Base-by-base conservation (phyloP, 2,113 vertebrate species). In the Chaetorhynchus papuensis region DNA sequence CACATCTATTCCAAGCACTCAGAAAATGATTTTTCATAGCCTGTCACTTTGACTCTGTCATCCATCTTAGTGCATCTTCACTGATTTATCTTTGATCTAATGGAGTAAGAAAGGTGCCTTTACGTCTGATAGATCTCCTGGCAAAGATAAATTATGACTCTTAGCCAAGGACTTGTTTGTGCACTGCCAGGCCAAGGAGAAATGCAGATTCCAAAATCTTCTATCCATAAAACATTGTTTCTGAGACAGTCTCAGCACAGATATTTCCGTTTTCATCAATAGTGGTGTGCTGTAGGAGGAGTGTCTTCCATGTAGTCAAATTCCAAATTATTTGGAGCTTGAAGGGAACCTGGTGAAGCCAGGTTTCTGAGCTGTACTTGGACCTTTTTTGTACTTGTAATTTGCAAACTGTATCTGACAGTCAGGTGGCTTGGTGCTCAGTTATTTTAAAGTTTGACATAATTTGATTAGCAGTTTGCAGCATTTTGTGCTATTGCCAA, bases 11-110 rank as follows among this genome's bases (percentile, higher is more conserved):
- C 69, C 72, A 87, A 31, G 89, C 93, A 87, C 93, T 96, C 83
- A 95, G 85, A 94, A 89, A 93, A 66, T 87, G 52, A 64, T 96
- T 97, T 94, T 76, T 87, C 95, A 69, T 92, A 89, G 64, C 61
- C 60, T 92, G 87, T 95, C 93, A 89, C 35, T 68, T 63, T 82
- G 33, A 82, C 57, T 86, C 61, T 94, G 76, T 95, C 94, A 91
- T 92, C 56, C 7, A 7, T 89, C 68, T 75, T 81, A 87, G 77
- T 87, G 77, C 69, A 75, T 78, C 81, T 82, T 92, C 71, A 31
- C 85, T 93, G 92, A 90, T 92, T 87, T 93, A 33, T 82, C 88
- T 95, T 56, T 59, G 56, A 35, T 82, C 52, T 93, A 93, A 93
- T 86, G 80, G 79, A 93, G 68, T 63, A 88, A 83, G 86, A 92